These are phyloP conservation scores for Heliocidaris tuberculata DNA, from an alignment of 35 echinoderm and acorn worm species.

Conservation along the genomic window DNA sequence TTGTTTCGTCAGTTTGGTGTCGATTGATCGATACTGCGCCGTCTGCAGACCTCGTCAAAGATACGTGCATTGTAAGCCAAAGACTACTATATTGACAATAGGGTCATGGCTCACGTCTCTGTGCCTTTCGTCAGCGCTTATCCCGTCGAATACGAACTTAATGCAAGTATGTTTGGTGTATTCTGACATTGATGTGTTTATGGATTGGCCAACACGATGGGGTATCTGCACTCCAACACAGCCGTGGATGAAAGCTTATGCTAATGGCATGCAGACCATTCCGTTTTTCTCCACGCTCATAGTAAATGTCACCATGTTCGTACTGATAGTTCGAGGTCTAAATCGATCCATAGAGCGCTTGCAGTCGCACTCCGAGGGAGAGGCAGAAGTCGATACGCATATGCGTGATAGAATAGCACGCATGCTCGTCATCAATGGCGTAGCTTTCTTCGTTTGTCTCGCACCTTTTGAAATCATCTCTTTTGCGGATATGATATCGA, in stretches of 20 bases:
- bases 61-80: conserved; percentile 51
- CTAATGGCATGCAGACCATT: conserved; percentile 71
- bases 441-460: conserved; percentile 85
- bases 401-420: conserved; percentile 81
- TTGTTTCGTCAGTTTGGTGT: conserved; percentile 84
- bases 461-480: conserved; percentile 88
- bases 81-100: conserved; percentile 47
- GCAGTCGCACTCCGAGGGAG: conserved; percentile 52
- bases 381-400: conserved; percentile 60
- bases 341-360: conserved; percentile 69
- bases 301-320: conserved; percentile 71
- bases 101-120: conserved; percentile 58
- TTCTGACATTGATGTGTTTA: conserved; percentile 47
- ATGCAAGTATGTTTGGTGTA: conserved; percentile 54
- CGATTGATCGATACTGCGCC: conserved; percentile 75
- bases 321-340: conserved; percentile 72
- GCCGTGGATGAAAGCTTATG: conserved; percentile 51
- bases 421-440: conserved; percentile 89
- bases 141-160: conserved; percentile 45
- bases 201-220: conserved; percentile 53
- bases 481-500: conserved; percentile 63
- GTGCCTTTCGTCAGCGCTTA: conserved; percentile 68
- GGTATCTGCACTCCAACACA: conserved; percentile 33
- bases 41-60: conserved; percentile 75
- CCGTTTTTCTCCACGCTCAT: conserved; percentile 74